A percentile compares a stretch with the other conserved stretches of the same genome.
Conservation (phyloP, 1,140 invertebrate species). For the Penaeus vannamei region DNA sequence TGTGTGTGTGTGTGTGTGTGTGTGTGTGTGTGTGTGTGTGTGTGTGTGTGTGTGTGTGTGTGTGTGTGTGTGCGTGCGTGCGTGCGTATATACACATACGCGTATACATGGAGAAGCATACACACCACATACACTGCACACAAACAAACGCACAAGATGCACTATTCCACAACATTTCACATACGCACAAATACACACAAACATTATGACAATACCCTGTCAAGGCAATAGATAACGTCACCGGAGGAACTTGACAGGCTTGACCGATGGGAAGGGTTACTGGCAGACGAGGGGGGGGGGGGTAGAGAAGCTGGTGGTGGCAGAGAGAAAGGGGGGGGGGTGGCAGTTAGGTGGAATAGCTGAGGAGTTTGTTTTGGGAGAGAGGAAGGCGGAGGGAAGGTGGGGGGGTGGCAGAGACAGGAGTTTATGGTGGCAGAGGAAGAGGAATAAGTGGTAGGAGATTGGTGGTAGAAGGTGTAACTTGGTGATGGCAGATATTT, state of each 20-base stretch:
- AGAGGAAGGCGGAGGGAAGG: not conserved
- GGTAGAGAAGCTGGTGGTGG: not conserved
- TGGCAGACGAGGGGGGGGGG: constrained; percentile 28
- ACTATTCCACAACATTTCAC: not conserved
- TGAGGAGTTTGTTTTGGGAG: no score
- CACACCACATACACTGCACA: constrained; percentile 3
- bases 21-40: no score
- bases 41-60: no score
- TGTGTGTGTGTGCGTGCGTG: no score
- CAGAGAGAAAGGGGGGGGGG: not conserved
- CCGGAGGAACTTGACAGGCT: constrained; percentile 36
- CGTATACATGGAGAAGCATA: not conserved
- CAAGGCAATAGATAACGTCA: constrained; percentile 41
- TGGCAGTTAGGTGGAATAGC: not conserved
- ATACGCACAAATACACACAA: not conserved
- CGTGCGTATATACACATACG: no score
- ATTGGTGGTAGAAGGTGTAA: no score
- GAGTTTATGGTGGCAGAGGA: not conserved
- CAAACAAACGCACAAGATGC: constrained; percentile 6
- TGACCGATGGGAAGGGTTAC: constrained; percentile 34
- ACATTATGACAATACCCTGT: not conserved
- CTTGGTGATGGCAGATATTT: not conserved
- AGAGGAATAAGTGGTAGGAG: not conserved
- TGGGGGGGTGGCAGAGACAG: not conserved
- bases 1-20: no score